Evolutionary conservation across 2,113 vertebrate genomes (phyloP).

Genomic region (Oceanodroma tethys): DNA sequence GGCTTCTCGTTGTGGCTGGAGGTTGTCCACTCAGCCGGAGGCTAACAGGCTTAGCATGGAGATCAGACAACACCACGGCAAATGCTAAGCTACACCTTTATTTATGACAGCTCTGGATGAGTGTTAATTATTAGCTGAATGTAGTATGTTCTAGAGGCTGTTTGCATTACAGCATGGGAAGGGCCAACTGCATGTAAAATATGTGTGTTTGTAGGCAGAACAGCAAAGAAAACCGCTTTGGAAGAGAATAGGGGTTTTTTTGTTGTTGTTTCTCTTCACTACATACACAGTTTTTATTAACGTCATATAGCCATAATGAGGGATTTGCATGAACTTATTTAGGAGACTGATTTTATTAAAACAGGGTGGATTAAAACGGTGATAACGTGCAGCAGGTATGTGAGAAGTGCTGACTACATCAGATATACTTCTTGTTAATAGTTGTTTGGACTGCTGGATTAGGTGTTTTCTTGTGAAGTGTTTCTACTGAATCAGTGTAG

Average conservation of each 20-base stretch:
- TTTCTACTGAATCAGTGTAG: background rate
- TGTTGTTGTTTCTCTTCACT: background rate
- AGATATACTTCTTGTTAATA: background rate
- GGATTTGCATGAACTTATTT: background rate
- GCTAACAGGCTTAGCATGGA: background rate
- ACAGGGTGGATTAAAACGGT: background rate
- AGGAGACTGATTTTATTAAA: background rate
- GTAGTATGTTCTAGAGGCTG: background rate
- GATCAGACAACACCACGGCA: background rate
- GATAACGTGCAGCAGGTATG: background rate
- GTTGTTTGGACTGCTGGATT: background rate
- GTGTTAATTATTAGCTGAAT: conserved; percentile 55
- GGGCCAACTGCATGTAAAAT: background rate
- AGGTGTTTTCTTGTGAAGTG: background rate
- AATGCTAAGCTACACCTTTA: conserved; percentile 1
- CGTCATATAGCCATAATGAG: background rate
- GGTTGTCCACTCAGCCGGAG: background rate
- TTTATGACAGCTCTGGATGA: conserved; percentile 26
- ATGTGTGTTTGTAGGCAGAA: background rate
- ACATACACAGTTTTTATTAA: background rate
- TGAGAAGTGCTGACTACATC: background rate
- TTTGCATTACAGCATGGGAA: conserved; percentile 28
- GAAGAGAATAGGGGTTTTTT: background rate
- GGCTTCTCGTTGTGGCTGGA: background rate
- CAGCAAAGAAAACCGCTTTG: background rate